Percentiles rank a stretch among this genome's conserved stretches.
These are phyloP conservation scores for Mactromeris polynyma DNA, from an alignment of 2,888 invertebrate species.

Conservation along the genomic window DNA sequence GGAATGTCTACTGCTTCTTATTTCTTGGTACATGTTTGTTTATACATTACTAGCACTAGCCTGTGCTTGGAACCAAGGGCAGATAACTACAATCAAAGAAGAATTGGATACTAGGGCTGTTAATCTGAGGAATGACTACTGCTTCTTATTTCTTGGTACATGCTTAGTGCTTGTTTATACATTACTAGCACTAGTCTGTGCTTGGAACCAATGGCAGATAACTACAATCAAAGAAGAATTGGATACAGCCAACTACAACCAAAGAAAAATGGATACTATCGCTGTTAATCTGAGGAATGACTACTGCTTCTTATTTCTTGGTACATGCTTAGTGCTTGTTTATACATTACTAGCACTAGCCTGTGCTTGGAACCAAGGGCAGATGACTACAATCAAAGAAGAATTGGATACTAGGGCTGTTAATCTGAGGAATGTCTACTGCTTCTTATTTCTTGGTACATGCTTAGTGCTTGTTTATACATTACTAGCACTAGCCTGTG, in stretches of 20 bases:
- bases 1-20: conserved; percentile 2
- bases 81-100: not conserved
- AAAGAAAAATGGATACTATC: not conserved
- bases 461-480: conserved; percentile 26
- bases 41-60: conserved; percentile 19
- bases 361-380: conserved; percentile 22
- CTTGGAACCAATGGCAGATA: conserved; percentile 27
- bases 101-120: not conserved
- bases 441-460: conserved; percentile 27
- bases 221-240: not conserved
- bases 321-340: conserved; percentile 20
- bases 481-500: conserved; percentile 24
- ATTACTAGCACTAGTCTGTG: conserved; percentile 49
- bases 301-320: not conserved
- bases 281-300: not conserved
- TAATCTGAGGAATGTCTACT: not conserved
- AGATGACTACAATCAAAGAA: not conserved
- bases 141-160: conserved; percentile 1
- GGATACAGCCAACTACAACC: not conserved
- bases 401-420: not conserved
- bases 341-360: conserved; percentile 23
- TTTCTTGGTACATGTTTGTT: conserved; percentile 33
- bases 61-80: conserved; percentile 24
- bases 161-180: not conserved
- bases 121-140: too few relatives aligned